These are phyloP conservation scores for Lasioglossum morio DNA, from an alignment of 2,888 invertebrate species.

Conservation along the genomic window DNA sequence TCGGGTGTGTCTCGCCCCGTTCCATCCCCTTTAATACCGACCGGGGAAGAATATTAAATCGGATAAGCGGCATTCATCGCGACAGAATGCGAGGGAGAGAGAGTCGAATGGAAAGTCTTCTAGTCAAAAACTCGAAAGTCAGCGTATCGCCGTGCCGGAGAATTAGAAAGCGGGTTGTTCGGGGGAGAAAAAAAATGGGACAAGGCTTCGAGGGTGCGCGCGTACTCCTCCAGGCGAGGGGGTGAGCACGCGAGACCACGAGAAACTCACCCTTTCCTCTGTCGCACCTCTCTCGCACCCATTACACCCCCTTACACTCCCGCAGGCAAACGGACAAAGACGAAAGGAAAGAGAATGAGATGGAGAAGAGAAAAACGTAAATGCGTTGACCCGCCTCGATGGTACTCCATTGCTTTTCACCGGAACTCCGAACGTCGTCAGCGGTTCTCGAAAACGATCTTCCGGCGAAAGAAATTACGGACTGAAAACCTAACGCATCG, in stretches of 20 bases:
- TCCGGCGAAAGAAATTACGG: neutral
- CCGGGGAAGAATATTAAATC: constrained; percentile 39
- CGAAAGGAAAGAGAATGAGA: neutral
- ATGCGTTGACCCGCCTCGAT: constrained; percentile 31
- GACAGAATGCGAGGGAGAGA: neutral
- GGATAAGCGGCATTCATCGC: constrained; percentile 29
- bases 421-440: constrained; percentile 7
- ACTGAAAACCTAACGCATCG: no score
- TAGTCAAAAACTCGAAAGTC: constrained; percentile 34
- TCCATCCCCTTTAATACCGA: neutral
- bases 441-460: constrained; percentile 10
- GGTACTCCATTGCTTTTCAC: constrained; percentile 36
- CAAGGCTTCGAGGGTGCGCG: constrained; percentile 43
- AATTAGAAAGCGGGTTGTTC: constrained; percentile 47
- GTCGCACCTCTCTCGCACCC: neutral
- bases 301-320: neutral
- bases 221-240: neutral
- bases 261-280: neutral
- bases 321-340: neutral
- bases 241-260: neutral
- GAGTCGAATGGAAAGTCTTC: constrained; percentile 21
- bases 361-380: neutral
- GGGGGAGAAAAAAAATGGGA: constrained; percentile 33
- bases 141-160: constrained; percentile 34
- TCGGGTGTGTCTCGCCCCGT: neutral